Evolutionary conservation across 2,888 invertebrate genomes (phyloP), one percentile per base, ranked within the genome.

Genomic region (Plebejus argus): DNA sequence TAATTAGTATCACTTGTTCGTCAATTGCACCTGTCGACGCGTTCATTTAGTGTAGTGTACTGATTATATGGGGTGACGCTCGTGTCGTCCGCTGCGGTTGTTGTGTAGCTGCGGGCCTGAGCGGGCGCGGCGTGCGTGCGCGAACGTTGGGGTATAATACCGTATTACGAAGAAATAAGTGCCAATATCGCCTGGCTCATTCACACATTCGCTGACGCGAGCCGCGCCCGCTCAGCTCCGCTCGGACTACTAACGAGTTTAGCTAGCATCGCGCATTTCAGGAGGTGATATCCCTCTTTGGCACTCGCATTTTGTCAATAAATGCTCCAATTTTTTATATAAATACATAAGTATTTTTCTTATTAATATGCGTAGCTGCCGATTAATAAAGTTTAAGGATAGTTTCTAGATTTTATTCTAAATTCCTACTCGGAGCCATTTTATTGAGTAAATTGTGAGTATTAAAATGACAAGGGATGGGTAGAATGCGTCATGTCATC

Each of bases 1-100:
- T 90, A 86, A 87, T 91, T 91, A 91, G 90, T 89, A 90, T 91
- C 94, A 94, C 94, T 94, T 90, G 94, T 94, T 94, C 91, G 93
- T 93, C 91, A 91, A 93, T 92, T 93, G 94, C 94, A 94, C 94
- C 86, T 89, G 89, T 92, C 90, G 89, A 88, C 89, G 89, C 89
- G 89, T 89, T 91, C 90, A 86, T 87, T 90, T 91, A 89, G 89
- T 87, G 86, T 90, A 88, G 88, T 88, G 84, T 83, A 87, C 15
- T 77, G 70, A 76, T 20, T 77, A 77, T 71, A n/a, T 56, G 56
- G 56, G 72, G 56, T 35, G 72, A 72, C 28, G 77, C 72, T 77
- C 58, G 72, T 39, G 33, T 70, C 76, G n/a, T 45, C 39, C 39
- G 56, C 39, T 12, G 77, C 72, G 72, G 77, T 39, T 58, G 39